Evolutionary conservation across 1,140 invertebrate species (phyloP).

Genomic region (Drosophila azteca): DNA sequence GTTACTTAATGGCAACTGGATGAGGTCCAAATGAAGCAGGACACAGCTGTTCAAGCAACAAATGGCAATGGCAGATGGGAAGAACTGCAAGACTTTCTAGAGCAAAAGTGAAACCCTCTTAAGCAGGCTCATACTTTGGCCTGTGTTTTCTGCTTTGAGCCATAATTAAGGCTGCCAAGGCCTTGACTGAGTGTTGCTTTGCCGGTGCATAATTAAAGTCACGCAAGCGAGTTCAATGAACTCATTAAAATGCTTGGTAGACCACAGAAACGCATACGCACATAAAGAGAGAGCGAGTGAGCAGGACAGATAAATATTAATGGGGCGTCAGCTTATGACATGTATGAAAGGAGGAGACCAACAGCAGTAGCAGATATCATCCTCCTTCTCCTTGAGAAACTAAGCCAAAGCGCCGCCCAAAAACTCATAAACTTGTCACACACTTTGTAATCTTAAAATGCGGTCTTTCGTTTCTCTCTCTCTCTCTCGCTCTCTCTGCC

Average conservation of each 20-base stretch:
- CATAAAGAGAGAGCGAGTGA: background rate
- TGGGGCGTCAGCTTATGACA: slow-evolving; percentile 53
- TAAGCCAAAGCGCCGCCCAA: slow-evolving; percentile 68
- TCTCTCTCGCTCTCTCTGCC: background rate
- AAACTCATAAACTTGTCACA: slow-evolving; percentile 78
- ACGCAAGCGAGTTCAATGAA: slow-evolving; percentile 68
- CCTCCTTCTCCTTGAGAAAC: background rate
- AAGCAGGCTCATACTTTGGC: background rate
- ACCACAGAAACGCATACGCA: slow-evolving; percentile 34
- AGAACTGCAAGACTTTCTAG: background rate
- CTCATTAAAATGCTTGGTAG: slow-evolving; percentile 61
- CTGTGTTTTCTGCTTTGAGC: background rate
- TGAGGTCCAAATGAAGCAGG: background rate
- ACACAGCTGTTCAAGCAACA: background rate
- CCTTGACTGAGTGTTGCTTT: slow-evolving; percentile 8
- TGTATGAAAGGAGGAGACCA: slow-evolving; percentile 12
- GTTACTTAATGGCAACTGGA: slow-evolving; percentile 24
- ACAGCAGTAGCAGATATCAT: background rate
- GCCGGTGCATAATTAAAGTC: slow-evolving; percentile 48
- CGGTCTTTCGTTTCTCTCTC: slow-evolving; percentile 3
- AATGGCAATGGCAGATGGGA: too few species aligned
- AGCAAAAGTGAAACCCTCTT: too few species aligned
- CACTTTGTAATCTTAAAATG: slow-evolving; percentile 71
- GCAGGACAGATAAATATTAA: slow-evolving; percentile 51
- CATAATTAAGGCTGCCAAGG: slow-evolving; percentile 21